Conservation (phyloP, 2,113 vertebrate genomes). For the Ahaetulla prasina region DNA sequence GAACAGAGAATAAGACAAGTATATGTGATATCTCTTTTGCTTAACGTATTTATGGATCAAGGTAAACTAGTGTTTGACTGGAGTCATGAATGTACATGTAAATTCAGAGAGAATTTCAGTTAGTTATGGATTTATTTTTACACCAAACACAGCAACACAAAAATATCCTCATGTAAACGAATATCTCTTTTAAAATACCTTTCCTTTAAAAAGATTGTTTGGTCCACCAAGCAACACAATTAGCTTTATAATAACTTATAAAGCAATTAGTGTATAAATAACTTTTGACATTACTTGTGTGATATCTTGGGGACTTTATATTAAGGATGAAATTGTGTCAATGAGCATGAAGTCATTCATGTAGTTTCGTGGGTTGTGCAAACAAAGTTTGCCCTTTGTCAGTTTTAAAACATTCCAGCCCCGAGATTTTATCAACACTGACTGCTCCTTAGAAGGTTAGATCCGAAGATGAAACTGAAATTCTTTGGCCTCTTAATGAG, state of each 20-base stretch:
- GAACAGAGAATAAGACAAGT: background rate
- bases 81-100: background rate
- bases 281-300: background rate
- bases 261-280: background rate
- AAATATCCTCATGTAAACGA: background rate
- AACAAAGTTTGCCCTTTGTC: background rate
- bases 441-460: too few relatives aligned
- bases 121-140: slow-evolving; percentile 16
- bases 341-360: background rate
- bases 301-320: background rate
- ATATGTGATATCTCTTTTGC: background rate
- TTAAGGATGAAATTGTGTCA: background rate
- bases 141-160: background rate
- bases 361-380: background rate
- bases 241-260: background rate
- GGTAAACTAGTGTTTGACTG: background rate
- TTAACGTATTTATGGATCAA: background rate
- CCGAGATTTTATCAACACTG: background rate
- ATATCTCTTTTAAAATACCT: background rate
- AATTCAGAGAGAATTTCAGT: slow-evolving; percentile 10
- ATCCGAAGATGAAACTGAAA: too few relatives aligned
- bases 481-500: too few relatives aligned
- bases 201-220: background rate
- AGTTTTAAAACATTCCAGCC: background rate
- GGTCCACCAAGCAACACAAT: background rate